Base-by-base conservation (phyloP, 2,113 vertebrate genomes). In the Rhinolophus ferrumequinum region DNA sequence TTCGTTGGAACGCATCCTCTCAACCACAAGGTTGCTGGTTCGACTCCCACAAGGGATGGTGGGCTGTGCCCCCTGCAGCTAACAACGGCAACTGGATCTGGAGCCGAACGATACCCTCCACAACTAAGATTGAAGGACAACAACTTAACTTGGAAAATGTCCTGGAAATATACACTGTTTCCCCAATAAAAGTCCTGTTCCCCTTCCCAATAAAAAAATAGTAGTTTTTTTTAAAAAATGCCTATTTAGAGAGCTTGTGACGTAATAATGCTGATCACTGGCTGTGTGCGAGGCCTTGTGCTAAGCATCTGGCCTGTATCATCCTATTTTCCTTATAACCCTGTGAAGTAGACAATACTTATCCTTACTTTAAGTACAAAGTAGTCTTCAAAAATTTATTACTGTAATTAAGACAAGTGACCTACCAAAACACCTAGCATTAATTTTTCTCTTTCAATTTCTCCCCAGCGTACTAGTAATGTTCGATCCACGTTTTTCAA, bases 401-500 rank as follows among this genome's bases (percentile, higher is more conserved):
- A 62, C 28, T 86, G 1, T 44, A 54, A 38, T 56, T 72, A 18
- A 87, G 91, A 96, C 62, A 96, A 91, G 21, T 64, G 50, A 50
- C 41, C 33, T 90, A 44, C 30, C 56, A 77, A 64, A 88, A 82
- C 6, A 69, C 41, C 1, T 16, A 21, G n/a, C 62, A 91, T 82
- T 95, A 67, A 92, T 77, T 95, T 85, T 95, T 66, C 22, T 93
- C 77, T 97, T 92, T 97, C 58, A 82, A 97, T 93, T 54, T 69
- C 58, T 96, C 50, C 75, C 15, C 97, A 99, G 99, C 99, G 99
- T 97, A 99, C 99, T 19, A 99, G 99, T 95, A 99, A 99, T 6
- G 99, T 99, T 64, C 98, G 99, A 58, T 99, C 99, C 77, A 99
- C 99, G 0, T 99, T 99, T 98, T 99, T 99, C 98, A 99, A 99